These are phyloP conservation scores for Ceratitis capitata DNA, from an alignment of 1,140 invertebrate species.

Conservation along the genomic window DNA sequence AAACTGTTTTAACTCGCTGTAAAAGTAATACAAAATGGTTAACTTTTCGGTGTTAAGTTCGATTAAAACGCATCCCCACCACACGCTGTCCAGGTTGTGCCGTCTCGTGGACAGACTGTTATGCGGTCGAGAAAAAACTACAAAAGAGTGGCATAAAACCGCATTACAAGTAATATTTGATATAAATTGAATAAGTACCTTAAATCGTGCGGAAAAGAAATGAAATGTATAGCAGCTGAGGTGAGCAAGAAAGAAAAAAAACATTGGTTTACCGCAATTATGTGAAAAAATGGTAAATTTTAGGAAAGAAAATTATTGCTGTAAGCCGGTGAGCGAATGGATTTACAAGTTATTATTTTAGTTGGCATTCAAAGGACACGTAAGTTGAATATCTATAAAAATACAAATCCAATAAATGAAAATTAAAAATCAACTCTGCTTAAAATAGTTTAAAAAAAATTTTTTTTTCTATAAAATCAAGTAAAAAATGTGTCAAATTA, in stretches of 20 bases:
- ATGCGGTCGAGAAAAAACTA: neutral
- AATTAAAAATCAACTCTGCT: too few relatives aligned
- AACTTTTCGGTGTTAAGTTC: neutral
- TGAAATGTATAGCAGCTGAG: too few relatives aligned
- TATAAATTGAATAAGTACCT: neutral
- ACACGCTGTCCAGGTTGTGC: neutral
- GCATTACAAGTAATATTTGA: neutral
- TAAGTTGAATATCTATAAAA: neutral
- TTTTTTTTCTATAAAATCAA: too few relatives aligned
- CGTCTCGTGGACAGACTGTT: slow-evolving; percentile 5
- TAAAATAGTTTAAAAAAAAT: too few relatives aligned
- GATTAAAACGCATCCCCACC: neutral
- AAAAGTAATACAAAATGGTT: neutral
- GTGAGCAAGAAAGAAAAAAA: neutral
- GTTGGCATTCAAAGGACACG: neutral
- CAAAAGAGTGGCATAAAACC: neutral
- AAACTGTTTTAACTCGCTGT: too few relatives aligned
- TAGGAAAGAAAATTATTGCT: too few relatives aligned
- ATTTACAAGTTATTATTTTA: neutral
- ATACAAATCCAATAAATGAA: too few relatives aligned
- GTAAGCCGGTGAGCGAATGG: slow-evolving; percentile 5
- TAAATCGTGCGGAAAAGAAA: neutral
- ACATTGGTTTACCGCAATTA: neutral
- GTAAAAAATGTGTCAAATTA: neutral
- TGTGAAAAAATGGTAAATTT: neutral